phyloP scores from a whole-genome alignment of 2,113 vertebrate genomes.

The Stegostoma tigrinum region DNA sequence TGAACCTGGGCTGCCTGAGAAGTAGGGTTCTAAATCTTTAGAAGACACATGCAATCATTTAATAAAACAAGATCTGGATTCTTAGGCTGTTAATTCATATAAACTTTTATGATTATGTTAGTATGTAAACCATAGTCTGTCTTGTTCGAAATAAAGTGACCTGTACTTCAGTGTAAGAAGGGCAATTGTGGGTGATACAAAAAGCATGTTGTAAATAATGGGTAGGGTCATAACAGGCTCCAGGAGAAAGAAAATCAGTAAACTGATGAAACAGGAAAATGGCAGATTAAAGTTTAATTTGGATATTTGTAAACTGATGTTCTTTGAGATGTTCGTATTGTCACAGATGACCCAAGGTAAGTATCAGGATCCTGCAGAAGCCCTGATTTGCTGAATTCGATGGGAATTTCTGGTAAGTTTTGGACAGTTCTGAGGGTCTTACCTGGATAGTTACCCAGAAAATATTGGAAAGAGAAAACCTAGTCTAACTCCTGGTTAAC shows the following conservation, averaged over 20 bases:
- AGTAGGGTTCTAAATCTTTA: background rate
- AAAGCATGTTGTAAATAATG: background rate
- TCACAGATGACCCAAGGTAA: too few species aligned
- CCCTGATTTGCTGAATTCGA: too few species aligned
- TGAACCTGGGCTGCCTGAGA: background rate
- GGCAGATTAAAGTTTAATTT: background rate
- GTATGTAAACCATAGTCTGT: background rate
- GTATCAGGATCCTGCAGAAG: too few species aligned
- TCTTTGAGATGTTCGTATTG: background rate
- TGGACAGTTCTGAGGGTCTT: too few species aligned
- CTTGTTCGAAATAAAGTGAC: background rate
- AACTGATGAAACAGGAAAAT: background rate
- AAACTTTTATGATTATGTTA: background rate
- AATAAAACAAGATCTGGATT: background rate
- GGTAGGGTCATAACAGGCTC: background rate
- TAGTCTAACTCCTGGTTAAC: too few species aligned
- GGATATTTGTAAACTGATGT: background rate
- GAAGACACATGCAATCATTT: background rate
- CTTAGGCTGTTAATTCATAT: background rate
- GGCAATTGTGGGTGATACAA: background rate
- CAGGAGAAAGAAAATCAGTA: background rate
- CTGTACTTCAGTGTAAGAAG: background rate
- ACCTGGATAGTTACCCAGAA: too few species aligned
- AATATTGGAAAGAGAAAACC: too few species aligned
- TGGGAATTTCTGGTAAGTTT: too few species aligned